These are phyloP conservation scores for Enteromius radiatus DNA, from an alignment of 2,797 vertebrate genomes.

Conservation along the genomic window DNA sequence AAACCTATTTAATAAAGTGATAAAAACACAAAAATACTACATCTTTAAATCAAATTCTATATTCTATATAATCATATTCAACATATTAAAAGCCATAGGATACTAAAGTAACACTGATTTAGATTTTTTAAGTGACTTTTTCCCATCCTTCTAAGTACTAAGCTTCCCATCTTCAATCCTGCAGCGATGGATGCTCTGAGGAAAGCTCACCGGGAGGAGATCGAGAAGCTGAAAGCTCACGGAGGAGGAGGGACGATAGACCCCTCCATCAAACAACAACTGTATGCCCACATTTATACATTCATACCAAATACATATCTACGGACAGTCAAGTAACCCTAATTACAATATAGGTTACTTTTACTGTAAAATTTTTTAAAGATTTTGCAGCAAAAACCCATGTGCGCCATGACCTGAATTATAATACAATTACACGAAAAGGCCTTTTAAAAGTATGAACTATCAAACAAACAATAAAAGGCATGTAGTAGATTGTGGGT, in stretches of 20 bases:
- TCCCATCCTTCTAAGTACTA: background rate
- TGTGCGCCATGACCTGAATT: background rate
- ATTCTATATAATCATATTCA: background rate
- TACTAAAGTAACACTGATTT: background rate
- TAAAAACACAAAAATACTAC: background rate
- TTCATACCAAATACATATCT: background rate
- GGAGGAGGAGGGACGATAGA: constrained; percentile 73
- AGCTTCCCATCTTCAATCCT: constrained; percentile 5
- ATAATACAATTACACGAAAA: background rate
- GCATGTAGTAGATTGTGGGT: background rate
- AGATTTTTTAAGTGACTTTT: background rate
- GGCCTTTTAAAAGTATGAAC: background rate
- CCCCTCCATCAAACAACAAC: constrained; percentile 74
- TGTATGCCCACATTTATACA: constrained; percentile 75
- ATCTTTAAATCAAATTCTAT: background rate
- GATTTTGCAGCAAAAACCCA: background rate
- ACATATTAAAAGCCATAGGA: background rate
- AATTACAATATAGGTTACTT: too few species aligned
- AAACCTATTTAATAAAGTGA: too few species aligned
- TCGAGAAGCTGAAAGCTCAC: constrained; percentile 79
- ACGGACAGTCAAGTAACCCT: background rate
- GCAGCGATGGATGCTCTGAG: constrained; percentile 88
- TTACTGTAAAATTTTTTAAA: background rate
- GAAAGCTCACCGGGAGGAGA: constrained; percentile 85
- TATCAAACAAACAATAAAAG: background rate